Evolutionary conservation across 2,113 vertebrate genomes (phyloP), one percentile per base, ranked within the genome.

Genomic region (Dolichotis patagonum): DNA sequence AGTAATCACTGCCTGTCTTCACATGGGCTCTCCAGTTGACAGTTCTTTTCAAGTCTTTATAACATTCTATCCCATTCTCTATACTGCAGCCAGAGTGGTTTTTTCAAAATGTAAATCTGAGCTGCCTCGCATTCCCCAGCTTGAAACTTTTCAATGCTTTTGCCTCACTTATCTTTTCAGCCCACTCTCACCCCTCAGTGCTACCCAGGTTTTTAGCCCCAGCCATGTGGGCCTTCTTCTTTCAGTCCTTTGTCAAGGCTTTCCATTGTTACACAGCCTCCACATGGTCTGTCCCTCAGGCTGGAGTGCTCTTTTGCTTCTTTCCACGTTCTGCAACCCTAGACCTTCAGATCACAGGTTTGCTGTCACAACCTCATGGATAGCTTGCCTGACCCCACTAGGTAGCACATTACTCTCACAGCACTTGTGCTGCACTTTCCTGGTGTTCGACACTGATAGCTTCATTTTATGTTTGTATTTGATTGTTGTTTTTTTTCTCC

Each of bases 401-500:
- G 28, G 85, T 56, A 13, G 73, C 30, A 0, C 41, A 7, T 62
- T 60, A 52, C 22, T 89, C 83, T 94, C 43, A 46, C 0, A 35
- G 88, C 60, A 28, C 60, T 17, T 38, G 54, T 26, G 62, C 41
- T 71, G 19, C 52, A 28, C 56, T 13, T 94, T 88, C 43, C 85
- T 52, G 58, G n/a, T 71, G 38, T 58, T 65, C 77, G 75, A n/a
- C 30, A 35, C 62, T 60, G 56, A 7, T 58, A 35, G 60, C 86
- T 95, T 93, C 43, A 8, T 62, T 89, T 84, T 83, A 89, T 43
- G 75, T 84, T 30, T 83, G 73, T 89, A 20, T 93, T 88, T 91
- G n/a, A n/a, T 7, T 52, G 28, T 41, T 38, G 60, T 77, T 89
- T 88, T 22, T 95, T 73, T 90, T 91, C 56, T 91, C 56, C 35